Evolutionary conservation across 2,888 invertebrate species (phyloP), one percentile per base, ranked within the genome.

Genomic region (Eucera pruinosa): DNA sequence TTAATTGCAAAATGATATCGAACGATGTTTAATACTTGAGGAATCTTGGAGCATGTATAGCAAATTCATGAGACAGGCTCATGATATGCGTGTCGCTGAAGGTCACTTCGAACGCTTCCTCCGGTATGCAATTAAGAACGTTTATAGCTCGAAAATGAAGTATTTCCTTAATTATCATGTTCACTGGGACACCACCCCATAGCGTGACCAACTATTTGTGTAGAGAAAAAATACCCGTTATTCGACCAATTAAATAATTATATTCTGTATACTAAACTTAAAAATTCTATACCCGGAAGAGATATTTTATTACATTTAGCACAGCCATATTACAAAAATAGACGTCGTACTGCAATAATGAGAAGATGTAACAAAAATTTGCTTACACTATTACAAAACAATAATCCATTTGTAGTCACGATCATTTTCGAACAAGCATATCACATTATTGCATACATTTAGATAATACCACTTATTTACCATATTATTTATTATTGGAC

Each of bases 81-180:
- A 27, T 43, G 43, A 41, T 27, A 27, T 43, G 52, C 52, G 57
- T 33, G 33, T 39, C 48, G 27, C 30, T 33, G 52, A 66, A 58
- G 58, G 57, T 43, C 57, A 43, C 43, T 27, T 43, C 27, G 41
- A 57, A 55, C 39, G n/a, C 39, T 7, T 57, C 57, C 41, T 57
- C 39, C 18, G 41, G 57, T 57, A 57, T 57, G 57, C 27, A 57
- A 57, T 57, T 57, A 57, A 57, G 43, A 43, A 27, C 50, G 50
- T n/a, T 50, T 50, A 27, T 57, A 43, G n/a, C 57, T 57, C 27
- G 57, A 27, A 57, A 43, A 57, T 41, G 57, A 57, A 57, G 57
- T 57, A 27, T 43, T 43, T 57, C 43, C 57, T 27, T 57, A 43
- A 57, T 18, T 27, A 25, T 43, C 43, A 1, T 50, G n/a, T 30